Evolutionary conservation across 2,797 vertebrate genomes (phyloP), one percentile per base, ranked within the genome.

Genomic region (Nannoperca australis): DNA sequence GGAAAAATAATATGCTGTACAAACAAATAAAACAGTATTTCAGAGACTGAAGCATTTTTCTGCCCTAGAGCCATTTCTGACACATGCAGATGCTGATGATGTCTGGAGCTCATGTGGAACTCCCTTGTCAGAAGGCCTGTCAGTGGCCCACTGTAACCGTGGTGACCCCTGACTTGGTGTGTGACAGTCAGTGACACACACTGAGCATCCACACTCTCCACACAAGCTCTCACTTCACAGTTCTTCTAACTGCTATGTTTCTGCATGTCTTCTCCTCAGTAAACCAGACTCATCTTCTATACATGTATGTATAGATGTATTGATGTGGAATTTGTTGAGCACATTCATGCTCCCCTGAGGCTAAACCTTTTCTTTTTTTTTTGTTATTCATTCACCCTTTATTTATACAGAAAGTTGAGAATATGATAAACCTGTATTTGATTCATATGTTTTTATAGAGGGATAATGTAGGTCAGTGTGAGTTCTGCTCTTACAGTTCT

Each of bases 51-150:
- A 5, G 40, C n/a, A 40, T 61, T 40, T 30, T 32, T 51, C 61
- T 13, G 45, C 22, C 54, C 30, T 2, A 0, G 42, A 61, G 47
- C 12, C 13, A 2, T 69, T 73, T 78, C 7, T 77, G 58, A 55
- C 40, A 65, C 34, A 58, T 20, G 55, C 59, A 18, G 55, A 51
- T 58, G 44, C 60, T 34, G 34, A 34, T 15, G 50, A 10, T 61
- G 38, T 32, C 20, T 47, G 38, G 55, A 73, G 47, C 66, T 66
- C 32, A 12, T 50, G 71, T 72, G 75, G 62, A 78, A 78, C 67
- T 47, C 34, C 58, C 77, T 60, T 60, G 76, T 73, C 76, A 70
- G 64, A 49, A 56, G 18, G 22, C 69, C 40, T 81, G 78, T 81
- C 79, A 77, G n/a, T 87, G 76, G 73, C 40, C 32, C 50, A 9